Evolutionary conservation across 2,888 invertebrate genomes (phyloP).

Genomic region (Leptopilina myrica): DNA sequence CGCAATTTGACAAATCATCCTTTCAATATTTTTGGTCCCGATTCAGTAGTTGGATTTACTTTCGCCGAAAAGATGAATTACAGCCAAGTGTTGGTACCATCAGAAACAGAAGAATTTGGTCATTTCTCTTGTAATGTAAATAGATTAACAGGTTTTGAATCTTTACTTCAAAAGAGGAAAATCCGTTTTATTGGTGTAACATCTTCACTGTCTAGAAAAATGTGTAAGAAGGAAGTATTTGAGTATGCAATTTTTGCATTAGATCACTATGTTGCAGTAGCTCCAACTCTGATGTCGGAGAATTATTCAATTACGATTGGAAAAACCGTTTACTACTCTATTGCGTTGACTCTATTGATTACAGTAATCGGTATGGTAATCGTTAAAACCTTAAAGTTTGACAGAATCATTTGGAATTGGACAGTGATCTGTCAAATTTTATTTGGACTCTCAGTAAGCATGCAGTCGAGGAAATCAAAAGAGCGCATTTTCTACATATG

Average conservation of each 20-base stretch:
- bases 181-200: not conserved
- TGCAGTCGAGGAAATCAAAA: not conserved
- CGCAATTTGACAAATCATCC: not conserved
- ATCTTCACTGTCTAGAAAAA: not conserved
- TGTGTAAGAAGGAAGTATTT: not conserved
- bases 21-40: not conserved
- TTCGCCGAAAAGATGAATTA: not conserved
- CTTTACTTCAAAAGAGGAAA: not conserved
- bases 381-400: not conserved
- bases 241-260: not conserved
- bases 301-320: not conserved
- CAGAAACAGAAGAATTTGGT: not conserved
- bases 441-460: not conserved
- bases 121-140: not conserved
- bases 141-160: not conserved
- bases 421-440: not conserved
- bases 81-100: not conserved
- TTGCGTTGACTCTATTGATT: not conserved
- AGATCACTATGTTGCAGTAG: not conserved
- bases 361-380: not conserved
- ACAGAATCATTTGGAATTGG: not conserved
- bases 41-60: not conserved
- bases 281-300: not conserved
- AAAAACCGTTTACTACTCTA: not conserved
- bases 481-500: not conserved